Evolutionary conservation across 53 echinoderm and acorn worm species (phyloP), one percentile per base, ranked within the genome.

Genomic region (Patiria pectinifera): DNA sequence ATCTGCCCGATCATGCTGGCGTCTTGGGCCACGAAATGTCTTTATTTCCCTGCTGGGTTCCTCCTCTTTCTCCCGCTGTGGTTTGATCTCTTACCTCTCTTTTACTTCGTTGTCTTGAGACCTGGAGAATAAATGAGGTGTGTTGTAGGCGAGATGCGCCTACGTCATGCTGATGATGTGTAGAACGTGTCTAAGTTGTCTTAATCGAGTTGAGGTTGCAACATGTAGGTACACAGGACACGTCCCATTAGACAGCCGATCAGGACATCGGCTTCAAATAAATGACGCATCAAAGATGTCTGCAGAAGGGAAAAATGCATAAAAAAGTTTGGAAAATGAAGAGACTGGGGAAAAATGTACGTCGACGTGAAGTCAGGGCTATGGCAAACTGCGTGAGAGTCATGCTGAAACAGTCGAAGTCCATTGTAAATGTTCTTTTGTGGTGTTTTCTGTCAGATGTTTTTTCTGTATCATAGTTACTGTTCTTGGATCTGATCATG

Each of bases 141-240:
- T 18, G 18, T 45, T 18, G 46, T 3, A 16, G 58, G 82, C 45
- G 58, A 59, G 59, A 53, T 43, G 59, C 6, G 3, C 59, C 82
- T 82, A 6, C 60, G 59, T 59, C 82, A 82, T 82, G 5, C 59
- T 43, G 58, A 1, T 58, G 82, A 82, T 82, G 82, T 59, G 59
- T 24, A 23, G 60, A 82, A 58, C 82, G 82, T 82, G 82, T 59
- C 59, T 23, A n/a, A 59, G 82, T 53, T 82, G 82, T 82, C 60
- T 82, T 59, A 19, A 82, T 22, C 82, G 82, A 58, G 82, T 8
- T 21, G 59, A 8, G 23, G 45, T 79, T 22, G 80, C 80, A 79
- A 79, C 80, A 79, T 79, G 80, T 79, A 45, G 46, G 48, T 47
- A 79, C 80, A 76, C 80, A 25, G 14, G 46, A 47, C 80, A 79